Evolutionary conservation across 2,797 vertebrate species (phyloP).

Genomic region (Amblyopsis hoosieri): DNA sequence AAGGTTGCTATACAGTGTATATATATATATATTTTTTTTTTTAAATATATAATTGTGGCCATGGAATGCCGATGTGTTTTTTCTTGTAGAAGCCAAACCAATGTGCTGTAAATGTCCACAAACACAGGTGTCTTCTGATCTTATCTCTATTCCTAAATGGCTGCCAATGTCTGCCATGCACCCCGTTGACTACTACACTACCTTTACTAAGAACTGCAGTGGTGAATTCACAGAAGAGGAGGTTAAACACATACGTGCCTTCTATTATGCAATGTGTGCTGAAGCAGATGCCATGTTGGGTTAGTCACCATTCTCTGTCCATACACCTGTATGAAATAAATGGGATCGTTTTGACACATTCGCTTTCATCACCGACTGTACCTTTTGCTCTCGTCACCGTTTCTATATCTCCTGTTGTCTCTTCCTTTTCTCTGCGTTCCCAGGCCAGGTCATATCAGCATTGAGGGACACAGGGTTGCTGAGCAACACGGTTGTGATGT

Average conservation of each 20-base stretch:
- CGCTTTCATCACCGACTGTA: neutral
- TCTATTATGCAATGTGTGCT: constrained; percentile 97
- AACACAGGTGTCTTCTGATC: constrained; percentile 80
- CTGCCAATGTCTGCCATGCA: constrained; percentile 86
- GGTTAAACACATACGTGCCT: constrained; percentile 86
- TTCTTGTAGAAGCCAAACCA: neutral
- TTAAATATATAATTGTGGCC: neutral
- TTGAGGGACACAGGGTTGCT: constrained; percentile 81
- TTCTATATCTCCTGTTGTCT: neutral
- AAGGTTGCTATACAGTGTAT: constrained; percentile 72
- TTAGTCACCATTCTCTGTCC: constrained; percentile 54
- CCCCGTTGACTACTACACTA: constrained; percentile 92
- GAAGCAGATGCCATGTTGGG: constrained; percentile 95
- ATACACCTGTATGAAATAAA: neutral
- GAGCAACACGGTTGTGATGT: constrained; percentile 84
- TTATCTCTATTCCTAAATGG: constrained; percentile 90
- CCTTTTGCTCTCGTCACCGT: neutral
- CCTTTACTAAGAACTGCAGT: constrained; percentile 94
- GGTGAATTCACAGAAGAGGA: constrained; percentile 85
- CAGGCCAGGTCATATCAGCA: constrained; percentile 87
- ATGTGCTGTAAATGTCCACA: neutral
- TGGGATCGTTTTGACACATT: neutral
- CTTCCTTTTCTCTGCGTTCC: constrained; percentile 6
- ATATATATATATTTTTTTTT: too few relatives aligned
- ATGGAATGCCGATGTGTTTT: neutral